Conservation (phyloP, 2,113 vertebrate genomes). For the Silurus meridionalis region DNA sequence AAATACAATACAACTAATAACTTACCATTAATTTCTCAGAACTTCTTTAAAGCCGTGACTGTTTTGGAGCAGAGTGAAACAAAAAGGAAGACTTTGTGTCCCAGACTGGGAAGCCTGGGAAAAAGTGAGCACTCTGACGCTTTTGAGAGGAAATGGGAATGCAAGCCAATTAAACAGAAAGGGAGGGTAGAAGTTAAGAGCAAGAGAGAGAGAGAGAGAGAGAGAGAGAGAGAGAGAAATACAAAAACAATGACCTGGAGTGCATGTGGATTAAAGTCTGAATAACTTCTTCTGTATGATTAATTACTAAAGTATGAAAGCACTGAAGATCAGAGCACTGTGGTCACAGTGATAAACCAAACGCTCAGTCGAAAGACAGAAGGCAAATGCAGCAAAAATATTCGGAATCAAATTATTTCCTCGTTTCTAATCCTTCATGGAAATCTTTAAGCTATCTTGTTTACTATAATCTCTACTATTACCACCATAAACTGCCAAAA, state of each 20-base stretch:
- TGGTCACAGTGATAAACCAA: neutral
- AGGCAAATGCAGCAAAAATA: neutral
- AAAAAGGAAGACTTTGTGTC: constrained; percentile 52
- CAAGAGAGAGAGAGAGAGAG: constrained; percentile 4
- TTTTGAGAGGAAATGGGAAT: constrained; percentile 64
- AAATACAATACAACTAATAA: neutral
- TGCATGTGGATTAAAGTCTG: constrained; percentile 6
- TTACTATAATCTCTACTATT: neutral
- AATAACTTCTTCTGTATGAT: constrained; percentile 1
- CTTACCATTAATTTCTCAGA: constrained; percentile 48
- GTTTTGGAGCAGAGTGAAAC: constrained; percentile 27
- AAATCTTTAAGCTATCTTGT: neutral
- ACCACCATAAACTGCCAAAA: neutral
- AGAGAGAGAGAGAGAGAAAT: neutral
- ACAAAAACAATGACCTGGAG: constrained; percentile 1
- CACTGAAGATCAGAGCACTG: constrained; percentile 11
- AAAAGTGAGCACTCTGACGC: constrained; percentile 54
- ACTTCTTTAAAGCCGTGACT: constrained; percentile 37
- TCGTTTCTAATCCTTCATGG: neutral
- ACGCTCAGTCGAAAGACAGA: neutral
- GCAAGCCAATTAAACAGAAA: constrained; percentile 68
- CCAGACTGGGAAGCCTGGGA: constrained; percentile 50
- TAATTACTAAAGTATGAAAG: constrained; percentile 36
- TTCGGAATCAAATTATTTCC: neutral
- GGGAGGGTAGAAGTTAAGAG: constrained; percentile 31